These are phyloP conservation scores for Lordiphosa clarofinis DNA, from an alignment of 1,140 invertebrate genomes.

Conservation along the genomic window DNA sequence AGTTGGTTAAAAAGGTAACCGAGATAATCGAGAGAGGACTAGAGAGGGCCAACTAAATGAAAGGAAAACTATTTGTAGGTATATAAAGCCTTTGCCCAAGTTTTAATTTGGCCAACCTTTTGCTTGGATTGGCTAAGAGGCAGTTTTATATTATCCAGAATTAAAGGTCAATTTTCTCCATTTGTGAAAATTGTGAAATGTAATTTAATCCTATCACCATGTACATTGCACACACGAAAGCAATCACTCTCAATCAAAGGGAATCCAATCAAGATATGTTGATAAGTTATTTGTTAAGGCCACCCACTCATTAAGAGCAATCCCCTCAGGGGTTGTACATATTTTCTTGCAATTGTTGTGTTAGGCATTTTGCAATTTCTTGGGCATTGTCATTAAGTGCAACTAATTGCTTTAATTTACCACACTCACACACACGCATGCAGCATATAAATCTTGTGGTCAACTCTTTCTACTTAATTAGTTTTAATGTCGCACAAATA, in stretches of 20 bases:
- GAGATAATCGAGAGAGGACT: constrained; percentile 16
- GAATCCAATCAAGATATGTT: constrained; percentile 8
- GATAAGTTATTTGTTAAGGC: constrained; percentile 9
- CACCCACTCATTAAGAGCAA: constrained; percentile 28
- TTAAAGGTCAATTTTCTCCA: not conserved
- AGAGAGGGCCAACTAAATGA: constrained; percentile 1
- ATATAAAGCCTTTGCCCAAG: too few species aligned
- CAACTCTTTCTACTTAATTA: constrained; percentile 74
- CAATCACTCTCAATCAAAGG: not conserved
- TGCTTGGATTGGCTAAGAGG: too few species aligned
- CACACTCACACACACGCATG: constrained; percentile 33
- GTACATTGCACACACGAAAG: too few species aligned
- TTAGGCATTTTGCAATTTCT: constrained; percentile 31
- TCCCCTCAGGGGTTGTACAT: constrained; percentile 10
- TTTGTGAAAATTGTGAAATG: constrained; percentile 20
- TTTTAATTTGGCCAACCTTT: too few species aligned
- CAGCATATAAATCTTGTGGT: constrained; percentile 62
- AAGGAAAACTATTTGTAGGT: too few species aligned
- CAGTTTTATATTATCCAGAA: too few species aligned
- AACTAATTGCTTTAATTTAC: constrained; percentile 68
- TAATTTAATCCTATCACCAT: constrained; percentile 11
- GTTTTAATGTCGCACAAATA: constrained; percentile 63
- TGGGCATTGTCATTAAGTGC: constrained; percentile 47
- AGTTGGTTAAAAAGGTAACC: constrained; percentile 3
- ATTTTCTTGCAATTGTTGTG: constrained; percentile 26